Conservation (phyloP, 2,888 invertebrate species). For the Noctua janthe region DNA sequence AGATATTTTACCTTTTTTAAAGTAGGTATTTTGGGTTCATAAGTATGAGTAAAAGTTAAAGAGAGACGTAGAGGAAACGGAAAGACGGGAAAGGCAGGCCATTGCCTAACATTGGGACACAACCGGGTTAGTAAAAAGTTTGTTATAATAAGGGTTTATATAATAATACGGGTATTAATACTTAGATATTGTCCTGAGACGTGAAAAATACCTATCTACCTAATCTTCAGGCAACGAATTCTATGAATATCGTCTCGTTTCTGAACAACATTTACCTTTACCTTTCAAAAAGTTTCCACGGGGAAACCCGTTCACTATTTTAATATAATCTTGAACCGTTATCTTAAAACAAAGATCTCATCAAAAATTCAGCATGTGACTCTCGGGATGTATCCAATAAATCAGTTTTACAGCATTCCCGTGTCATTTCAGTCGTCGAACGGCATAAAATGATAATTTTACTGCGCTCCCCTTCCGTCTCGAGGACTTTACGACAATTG, state of each 20-base stretch:
- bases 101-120: background rate
- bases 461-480: slow-evolving; percentile 90
- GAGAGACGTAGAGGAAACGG: background rate
- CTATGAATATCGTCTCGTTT: background rate
- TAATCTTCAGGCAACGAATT: background rate
- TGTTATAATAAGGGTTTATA: background rate
- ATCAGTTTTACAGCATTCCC: slow-evolving; percentile 90
- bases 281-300: background rate
- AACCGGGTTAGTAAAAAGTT: background rate
- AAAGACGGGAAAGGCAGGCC: background rate
- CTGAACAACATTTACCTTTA: background rate
- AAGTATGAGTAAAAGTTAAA: background rate
- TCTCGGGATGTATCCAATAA: slow-evolving; percentile 89
- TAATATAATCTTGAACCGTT: slow-evolving; percentile 72
- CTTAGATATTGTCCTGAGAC: background rate
- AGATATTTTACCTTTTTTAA: background rate
- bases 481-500: slow-evolving; percentile 89
- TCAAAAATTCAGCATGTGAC: slow-evolving; percentile 90
- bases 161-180: background rate
- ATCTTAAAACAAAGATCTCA: slow-evolving; percentile 87
- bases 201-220: background rate
- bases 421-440: slow-evolving; percentile 90
- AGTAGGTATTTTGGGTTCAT: background rate
- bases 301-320: slow-evolving; percentile 5
- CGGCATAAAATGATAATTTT: slow-evolving; percentile 91